Evolutionary conservation across 2,888 invertebrate genomes (phyloP), one percentile per base, ranked within the genome.

Genomic region (Melitaea athalia): DNA sequence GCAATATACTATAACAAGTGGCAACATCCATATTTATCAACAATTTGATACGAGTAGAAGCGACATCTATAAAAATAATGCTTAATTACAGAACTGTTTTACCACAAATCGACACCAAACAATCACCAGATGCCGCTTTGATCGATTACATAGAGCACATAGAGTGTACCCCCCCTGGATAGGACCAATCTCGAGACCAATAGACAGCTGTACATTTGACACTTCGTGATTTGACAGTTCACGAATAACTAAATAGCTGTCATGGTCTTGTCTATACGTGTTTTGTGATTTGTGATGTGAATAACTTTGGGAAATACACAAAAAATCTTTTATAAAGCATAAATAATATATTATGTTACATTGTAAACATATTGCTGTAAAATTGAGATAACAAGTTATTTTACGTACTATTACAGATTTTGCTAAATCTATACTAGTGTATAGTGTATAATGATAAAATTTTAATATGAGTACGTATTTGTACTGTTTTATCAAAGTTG

Each of bases 241-340:
- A n/a, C n/a, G n/a, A n/a, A n/a, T n/a, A n/a, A n/a, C n/a, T n/a
- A n/a, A 60, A 47, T 31, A 59, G 52, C 59, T 53, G 60, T 24
- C 49, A 59, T 6, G 59, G 49, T 65, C 60, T 65, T 65, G 65
- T 65, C 65, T 65, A 65, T 65, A 65, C 60, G 45, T 65, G 65
- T 65, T 50, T 65, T 65, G 43, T 64, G 47, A 59, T 52, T 65
- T 65, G 45, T 60, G 65, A 45, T 64, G 42, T 64, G 42, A 53
- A 60, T 52, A 65, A 65, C 33, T 60, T 65, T 43, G 8, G 38
- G 59, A 59, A 49, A 4, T 33, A 57, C 15, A 57, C 24, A 33
- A 33, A 33, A 33, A 53, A 53, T 53, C 15, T 50, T 14, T 43
- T 49, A 33, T 15, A 49, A 45, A 65, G 33, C 15, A 15, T 5